Conservation (phyloP, 2,113 vertebrate genomes). For the Gymnarchus niloticus region DNA sequence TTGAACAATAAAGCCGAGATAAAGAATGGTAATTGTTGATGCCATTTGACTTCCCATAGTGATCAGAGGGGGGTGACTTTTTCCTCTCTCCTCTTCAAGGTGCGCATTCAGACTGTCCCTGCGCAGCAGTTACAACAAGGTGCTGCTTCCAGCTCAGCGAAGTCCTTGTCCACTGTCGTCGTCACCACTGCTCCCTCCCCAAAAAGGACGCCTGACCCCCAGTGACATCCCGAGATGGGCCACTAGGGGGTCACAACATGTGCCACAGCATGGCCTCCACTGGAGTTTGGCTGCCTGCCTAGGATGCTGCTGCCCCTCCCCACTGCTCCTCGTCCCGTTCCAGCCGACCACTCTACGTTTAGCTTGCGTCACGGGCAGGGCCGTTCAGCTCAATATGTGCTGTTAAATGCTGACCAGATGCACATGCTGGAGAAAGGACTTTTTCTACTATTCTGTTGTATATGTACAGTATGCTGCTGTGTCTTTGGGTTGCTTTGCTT, state of each 20-base stretch:
- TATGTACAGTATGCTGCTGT: not conserved
- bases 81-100: conserved; percentile 53
- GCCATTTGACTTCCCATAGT: not conserved
- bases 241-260: not conserved
- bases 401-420: not conserved
- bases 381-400: not conserved
- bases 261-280: not conserved
- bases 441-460: not conserved
- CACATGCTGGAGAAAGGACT: not conserved
- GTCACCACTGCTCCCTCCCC: conserved; percentile 85
- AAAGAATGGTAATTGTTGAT: not conserved
- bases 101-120: conserved; percentile 88
- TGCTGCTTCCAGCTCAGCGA: conserved; percentile 74
- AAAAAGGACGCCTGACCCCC: conserved; percentile 73
- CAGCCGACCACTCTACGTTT: not conserved
- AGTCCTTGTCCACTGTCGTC: conserved; percentile 88
- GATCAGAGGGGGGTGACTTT: not conserved
- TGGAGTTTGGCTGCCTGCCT: not conserved
- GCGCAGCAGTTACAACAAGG: conserved; percentile 87
- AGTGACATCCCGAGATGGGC: conserved; percentile 22
- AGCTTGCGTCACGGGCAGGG: not conserved
- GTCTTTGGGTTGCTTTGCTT: not conserved
- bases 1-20: not conserved
- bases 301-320: not conserved
- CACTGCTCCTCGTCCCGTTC: not conserved